phyloP scores from a whole-genome alignment of 2,797 vertebrate species.

The Capromys pilorides region DNA sequence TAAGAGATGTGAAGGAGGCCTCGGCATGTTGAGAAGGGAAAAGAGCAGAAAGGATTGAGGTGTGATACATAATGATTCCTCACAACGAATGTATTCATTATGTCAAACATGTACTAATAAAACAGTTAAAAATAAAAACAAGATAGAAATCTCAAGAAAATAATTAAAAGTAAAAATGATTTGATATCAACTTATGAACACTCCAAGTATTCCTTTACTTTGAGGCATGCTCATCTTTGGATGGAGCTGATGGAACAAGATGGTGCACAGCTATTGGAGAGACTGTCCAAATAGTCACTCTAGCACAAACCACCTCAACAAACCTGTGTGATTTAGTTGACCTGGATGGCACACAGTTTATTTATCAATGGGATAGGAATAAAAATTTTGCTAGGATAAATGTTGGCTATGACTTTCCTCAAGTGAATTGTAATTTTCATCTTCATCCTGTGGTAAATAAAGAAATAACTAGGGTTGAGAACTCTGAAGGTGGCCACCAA shows the following conservation, averaged over 20 bases:
- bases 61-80: background rate
- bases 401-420: background rate
- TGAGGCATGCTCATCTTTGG: background rate
- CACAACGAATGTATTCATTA: background rate
- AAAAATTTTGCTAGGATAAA: slow-evolving; percentile 2
- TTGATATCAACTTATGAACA: background rate
- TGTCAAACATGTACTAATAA: background rate
- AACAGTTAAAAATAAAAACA: background rate
- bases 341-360: background rate
- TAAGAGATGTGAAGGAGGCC: background rate
- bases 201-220: background rate
- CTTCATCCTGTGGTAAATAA: slow-evolving; percentile 16
- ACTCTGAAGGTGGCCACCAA: background rate
- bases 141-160: background rate
- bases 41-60: background rate
- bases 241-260: background rate
- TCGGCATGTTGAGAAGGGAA: background rate
- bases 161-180: background rate
- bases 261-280: background rate
- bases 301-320: background rate
- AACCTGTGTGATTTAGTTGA: background rate
- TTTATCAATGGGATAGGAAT: background rate
- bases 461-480: background rate
- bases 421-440: background rate
- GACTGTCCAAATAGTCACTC: background rate